Conservation (phyloP, 1,140 invertebrate genomes). For the Limonius californicus region DNA sequence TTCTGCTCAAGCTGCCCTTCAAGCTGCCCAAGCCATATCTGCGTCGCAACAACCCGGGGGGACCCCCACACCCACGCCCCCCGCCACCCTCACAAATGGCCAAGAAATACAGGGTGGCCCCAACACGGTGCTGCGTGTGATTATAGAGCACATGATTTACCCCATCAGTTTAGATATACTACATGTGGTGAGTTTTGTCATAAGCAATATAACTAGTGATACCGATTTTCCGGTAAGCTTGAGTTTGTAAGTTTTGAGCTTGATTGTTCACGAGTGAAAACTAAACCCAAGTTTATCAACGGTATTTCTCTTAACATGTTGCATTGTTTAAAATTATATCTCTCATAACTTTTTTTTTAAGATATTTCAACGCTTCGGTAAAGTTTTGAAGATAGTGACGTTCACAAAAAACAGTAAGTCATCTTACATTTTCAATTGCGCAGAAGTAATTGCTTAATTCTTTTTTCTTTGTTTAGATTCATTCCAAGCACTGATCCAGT, state of each 20-base stretch:
- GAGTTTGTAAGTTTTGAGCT: too few species aligned
- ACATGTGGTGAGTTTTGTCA: slow-evolving; percentile 69
- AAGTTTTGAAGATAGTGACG: slow-evolving; percentile 98
- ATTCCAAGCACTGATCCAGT: slow-evolving; percentile 99
- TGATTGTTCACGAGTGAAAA: too few species aligned
- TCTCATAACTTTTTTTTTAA: slow-evolving; percentile 55
- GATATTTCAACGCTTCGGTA: slow-evolving; percentile 97
- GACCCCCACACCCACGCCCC: slow-evolving; percentile 48
- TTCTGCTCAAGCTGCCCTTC: slow-evolving; percentile 74
- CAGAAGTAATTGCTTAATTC: too few species aligned
- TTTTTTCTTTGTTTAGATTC: slow-evolving; percentile 70
- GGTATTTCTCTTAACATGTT: slow-evolving; percentile 19
- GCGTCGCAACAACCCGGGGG: slow-evolving; percentile 46
- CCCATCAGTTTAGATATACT: slow-evolving; percentile 96
- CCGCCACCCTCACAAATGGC: slow-evolving; percentile 46
- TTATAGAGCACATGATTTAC: slow-evolving; percentile 97
- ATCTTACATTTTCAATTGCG: too few species aligned
- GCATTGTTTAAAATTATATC: not conserved
- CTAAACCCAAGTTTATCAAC: too few species aligned
- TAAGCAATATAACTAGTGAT: not conserved
- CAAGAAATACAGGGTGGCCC: slow-evolving; percentile 84
- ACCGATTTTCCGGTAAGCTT: too few species aligned
- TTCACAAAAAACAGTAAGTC: slow-evolving; percentile 99
- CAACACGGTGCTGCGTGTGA: slow-evolving; percentile 94
- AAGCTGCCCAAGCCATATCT: slow-evolving; percentile 74